Evolutionary conservation across 2,888 invertebrate species (phyloP), one percentile per base, ranked within the genome.

Genomic region (Xestia xanthographa): DNA sequence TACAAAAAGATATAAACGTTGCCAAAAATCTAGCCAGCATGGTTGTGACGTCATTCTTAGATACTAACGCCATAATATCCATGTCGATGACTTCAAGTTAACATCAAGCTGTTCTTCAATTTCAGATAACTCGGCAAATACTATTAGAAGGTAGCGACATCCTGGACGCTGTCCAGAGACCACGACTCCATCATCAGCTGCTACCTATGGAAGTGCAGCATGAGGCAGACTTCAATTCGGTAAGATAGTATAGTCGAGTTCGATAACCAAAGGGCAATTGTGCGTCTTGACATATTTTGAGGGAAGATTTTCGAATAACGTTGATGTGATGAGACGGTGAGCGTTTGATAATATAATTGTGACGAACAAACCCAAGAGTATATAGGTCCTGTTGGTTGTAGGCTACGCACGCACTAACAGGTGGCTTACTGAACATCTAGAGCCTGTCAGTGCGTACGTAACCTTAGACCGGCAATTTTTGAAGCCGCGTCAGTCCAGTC

Each of bases 181-280:
- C 97, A 1, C 97, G 99, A 68, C 91, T 99, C 12, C 99, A 99
- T 94, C 99, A 99, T 92, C 99, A 99, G 92, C 97, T 99, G 75
- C 95, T 97, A 66, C 98, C 98, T 0, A 98, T 98, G 97, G 94
- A 95, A 75, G 93, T 98, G 0, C 97, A 97, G 77, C 97, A 98
- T 85, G 98, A 98, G 91, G 89, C 92, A 0, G 97, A 96, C 70
- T 97, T 98, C 87, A 94, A 97, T 73, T 79, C 93, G 90, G 97
- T 98, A 92, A 73, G 79, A 70, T 22, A 26, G 5, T 41, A 20
- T 6, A 43, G 8, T 34, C 12, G 14, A 14, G 11, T 26, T 58
- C 29, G 1, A 38, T 75, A 22, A 45, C 8, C 41, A 11, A 34
- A 20, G 34, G 20, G 56, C 56, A 53, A 5, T 58, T 58, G 29